Conservation (phyloP, 2,888 invertebrate genomes). For the Cordilura impudica region DNA sequence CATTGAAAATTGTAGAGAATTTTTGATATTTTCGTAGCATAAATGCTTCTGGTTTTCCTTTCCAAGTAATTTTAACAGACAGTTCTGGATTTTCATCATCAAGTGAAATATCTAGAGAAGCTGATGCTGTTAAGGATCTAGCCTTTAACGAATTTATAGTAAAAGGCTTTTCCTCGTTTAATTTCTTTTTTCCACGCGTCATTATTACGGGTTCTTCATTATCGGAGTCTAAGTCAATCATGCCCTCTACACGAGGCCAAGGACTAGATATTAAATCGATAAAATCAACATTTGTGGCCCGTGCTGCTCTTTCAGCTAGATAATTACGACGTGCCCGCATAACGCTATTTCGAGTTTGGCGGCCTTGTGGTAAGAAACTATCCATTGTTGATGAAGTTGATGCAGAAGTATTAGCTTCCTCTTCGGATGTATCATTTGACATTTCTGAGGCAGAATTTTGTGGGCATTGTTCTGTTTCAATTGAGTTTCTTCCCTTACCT, state of each 20-base stretch:
- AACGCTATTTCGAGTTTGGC: slow-evolving; percentile 11
- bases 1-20: slow-evolving; percentile 69
- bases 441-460: not conserved
- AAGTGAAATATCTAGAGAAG: slow-evolving; percentile 63
- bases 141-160: not conserved
- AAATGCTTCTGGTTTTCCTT: slow-evolving; percentile 69
- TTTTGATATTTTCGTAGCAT: slow-evolving; percentile 72
- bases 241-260: slow-evolving; percentile 68
- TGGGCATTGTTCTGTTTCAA: not conserved
- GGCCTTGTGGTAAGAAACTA: slow-evolving; percentile 19
- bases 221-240: slow-evolving; percentile 69
- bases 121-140: not conserved
- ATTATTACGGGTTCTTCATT: slow-evolving; percentile 49
- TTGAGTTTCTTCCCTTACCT: not conserved
- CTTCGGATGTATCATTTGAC: not conserved
- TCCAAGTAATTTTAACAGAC: slow-evolving; percentile 71
- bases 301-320: slow-evolving; percentile 67
- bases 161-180: not conserved
- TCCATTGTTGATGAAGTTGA: slow-evolving; percentile 26
- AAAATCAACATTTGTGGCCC: slow-evolving; percentile 64
- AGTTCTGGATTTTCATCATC: slow-evolving; percentile 71
- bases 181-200: slow-evolving; percentile 8
- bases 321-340: slow-evolving; percentile 59
- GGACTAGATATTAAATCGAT: slow-evolving; percentile 71
- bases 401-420: not conserved